Conservation (phyloP, 92 coral and sea anemone species). For the Virgularia gustaviana region DNA sequence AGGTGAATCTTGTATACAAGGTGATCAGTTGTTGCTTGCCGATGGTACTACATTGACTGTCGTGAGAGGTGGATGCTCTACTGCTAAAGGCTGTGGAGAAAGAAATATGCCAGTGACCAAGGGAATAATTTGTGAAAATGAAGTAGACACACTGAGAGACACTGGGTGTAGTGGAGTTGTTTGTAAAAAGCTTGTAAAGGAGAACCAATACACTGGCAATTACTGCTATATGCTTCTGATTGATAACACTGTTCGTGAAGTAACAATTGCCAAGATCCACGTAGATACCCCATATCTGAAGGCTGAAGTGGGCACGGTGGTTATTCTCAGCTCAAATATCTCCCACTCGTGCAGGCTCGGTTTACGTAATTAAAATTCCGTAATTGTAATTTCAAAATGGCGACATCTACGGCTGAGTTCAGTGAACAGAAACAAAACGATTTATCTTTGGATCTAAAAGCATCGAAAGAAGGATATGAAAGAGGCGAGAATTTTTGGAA, state of each 20-base stretch:
- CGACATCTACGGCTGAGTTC: too few species aligned
- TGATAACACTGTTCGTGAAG: conserved; percentile 12
- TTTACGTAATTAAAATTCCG: too few species aligned
- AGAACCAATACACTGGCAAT: conserved; percentile 20
- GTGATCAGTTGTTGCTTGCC: conserved; percentile 39
- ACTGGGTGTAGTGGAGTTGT: conserved; percentile 21
- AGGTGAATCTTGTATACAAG: conserved; percentile 13
- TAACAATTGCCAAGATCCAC: conserved; percentile 7
- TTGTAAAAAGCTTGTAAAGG: conserved; percentile 1
- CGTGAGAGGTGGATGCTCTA: conserved; percentile 30
- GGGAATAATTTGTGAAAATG: background rate
- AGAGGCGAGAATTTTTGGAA: conserved; percentile 50
- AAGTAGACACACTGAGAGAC: conserved; percentile 19
- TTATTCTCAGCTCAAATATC: too few species aligned
- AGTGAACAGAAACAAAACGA: too few species aligned
- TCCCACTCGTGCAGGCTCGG: too few species aligned
- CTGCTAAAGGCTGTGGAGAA: background rate
- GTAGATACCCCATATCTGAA: conserved; percentile 27
- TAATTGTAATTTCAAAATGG: too few species aligned
- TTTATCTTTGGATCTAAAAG: conserved; percentile 26
- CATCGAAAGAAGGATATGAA: conserved; percentile 36
- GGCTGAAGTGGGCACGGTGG: conserved; percentile 25
- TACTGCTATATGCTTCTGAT: background rate
- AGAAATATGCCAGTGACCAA: conserved; percentile 16
- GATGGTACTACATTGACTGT: conserved; percentile 30